Evolutionary conservation across 2,888 invertebrate species (phyloP), one percentile per base, ranked within the genome.

Genomic region (Patella depressa): DNA sequence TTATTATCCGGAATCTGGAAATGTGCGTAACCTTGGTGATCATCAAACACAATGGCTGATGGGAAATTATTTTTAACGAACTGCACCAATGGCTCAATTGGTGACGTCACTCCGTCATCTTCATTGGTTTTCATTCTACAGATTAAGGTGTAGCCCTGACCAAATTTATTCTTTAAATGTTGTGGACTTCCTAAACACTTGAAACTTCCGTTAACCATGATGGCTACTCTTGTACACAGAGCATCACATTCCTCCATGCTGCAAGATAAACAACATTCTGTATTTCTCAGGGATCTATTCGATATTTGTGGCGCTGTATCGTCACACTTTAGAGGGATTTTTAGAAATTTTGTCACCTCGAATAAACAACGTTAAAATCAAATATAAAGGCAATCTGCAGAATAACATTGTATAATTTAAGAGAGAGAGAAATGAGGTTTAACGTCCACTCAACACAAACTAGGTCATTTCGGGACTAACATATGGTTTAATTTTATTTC

Each of bases 241-340:
- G 95, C 94, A 89, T 96, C 96, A 92, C 96, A 96, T 92, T 96
- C 96, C 90, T 96, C 96, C 96, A 96, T 96, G 88, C 96, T 96
- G 91, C 19, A 88, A 88, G 71, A 24, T 2, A 54, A 29, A 71
- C 53, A 69, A 4, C 29, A 9, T 24, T 24, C 24, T 1, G 24
- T 24, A 24, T 24, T 24, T 1, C 24, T 24, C 24, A 24, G 24
- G 24, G 24, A 24, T 24, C 24, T 24, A 24, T 24, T 24, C 24
- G 24, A 24, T 24, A 24, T 24, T 24, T 24, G 24, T 24, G 24
- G 24, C 24, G 24, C 24, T 24, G 24, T 24, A 24, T 24, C 1
- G 24, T 24, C 24, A 24, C 24, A 24, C 24, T 24, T 24, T 24
- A 24, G 24, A 24, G 24, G 24, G 24, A 24, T 24, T 24, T 24